A percentile compares a stretch with the other conserved stretches of the same genome.
Evolutionary conservation across 2,797 vertebrate genomes (phyloP).

Genomic region (Phrynocephalus vlangalii): DNA sequence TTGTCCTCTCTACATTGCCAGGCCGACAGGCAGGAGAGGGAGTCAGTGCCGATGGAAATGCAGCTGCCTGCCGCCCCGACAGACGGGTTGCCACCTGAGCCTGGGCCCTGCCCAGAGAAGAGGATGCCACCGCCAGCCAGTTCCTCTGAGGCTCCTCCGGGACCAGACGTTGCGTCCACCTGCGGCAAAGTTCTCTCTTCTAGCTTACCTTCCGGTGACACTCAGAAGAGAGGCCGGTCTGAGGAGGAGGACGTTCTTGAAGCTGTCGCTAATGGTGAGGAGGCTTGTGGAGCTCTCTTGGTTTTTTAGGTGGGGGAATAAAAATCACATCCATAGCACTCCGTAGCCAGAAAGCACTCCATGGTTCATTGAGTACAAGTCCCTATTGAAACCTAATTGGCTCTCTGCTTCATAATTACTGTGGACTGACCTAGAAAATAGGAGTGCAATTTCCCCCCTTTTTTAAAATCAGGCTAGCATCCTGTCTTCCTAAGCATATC

Average conservation of each 20-base stretch:
- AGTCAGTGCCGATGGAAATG: constrained; percentile 59
- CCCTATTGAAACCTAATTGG: background rate
- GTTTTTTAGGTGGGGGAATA: too few relatives aligned
- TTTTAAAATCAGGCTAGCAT: background rate
- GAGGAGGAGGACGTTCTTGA: constrained; percentile 85
- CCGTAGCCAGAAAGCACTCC: too few relatives aligned
- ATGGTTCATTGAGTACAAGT: background rate
- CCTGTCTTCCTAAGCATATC: too few relatives aligned
- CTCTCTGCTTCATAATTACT: background rate
- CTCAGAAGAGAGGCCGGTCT: constrained; percentile 82
- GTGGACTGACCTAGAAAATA: background rate
- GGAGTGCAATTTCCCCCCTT: background rate
- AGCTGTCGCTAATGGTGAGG: constrained; percentile 84
- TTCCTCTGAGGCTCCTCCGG: constrained; percentile 47
- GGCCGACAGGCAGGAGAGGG: constrained; percentile 60
- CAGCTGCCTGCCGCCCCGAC: constrained; percentile 25
- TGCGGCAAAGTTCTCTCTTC: constrained; percentile 53
- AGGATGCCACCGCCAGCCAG: constrained; percentile 67
- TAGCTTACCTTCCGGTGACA: constrained; percentile 49
- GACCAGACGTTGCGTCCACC: constrained; percentile 59
- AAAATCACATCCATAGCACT: too few relatives aligned
- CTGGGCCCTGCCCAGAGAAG: constrained; percentile 66
- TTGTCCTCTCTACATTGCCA: constrained; percentile 27
- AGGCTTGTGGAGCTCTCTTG: background rate
- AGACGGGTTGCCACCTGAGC: constrained; percentile 50